Conservation (phyloP, 1,140 invertebrate species). For the Thaumetopoea pityocampa region DNA sequence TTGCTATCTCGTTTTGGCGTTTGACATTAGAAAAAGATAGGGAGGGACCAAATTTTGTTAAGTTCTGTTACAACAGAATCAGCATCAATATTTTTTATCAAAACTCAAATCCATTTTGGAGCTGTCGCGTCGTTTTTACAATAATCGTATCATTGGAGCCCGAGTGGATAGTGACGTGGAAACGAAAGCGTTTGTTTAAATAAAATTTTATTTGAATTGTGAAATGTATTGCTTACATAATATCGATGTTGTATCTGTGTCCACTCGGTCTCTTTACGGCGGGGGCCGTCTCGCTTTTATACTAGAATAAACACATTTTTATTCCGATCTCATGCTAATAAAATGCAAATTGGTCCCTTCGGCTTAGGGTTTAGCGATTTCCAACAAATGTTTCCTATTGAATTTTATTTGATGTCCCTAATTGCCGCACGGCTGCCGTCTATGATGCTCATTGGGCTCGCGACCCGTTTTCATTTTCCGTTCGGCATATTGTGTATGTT, state of each 20-base stretch:
- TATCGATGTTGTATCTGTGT: conserved; percentile 35
- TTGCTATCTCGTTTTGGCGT: too few species aligned
- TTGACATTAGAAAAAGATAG: too few species aligned
- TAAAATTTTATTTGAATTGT: conserved; percentile 25
- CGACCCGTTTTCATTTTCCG: conserved; percentile 19
- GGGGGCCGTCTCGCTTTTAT: conserved; percentile 43
- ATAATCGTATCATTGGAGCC: too few species aligned
- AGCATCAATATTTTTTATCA: too few species aligned
- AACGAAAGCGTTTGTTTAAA: conserved; percentile 10
- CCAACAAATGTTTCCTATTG: conserved; percentile 61
- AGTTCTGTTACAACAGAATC: too few species aligned
- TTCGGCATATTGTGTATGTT: conserved; percentile 14
- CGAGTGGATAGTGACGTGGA: too few species aligned
- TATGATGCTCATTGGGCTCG: conserved; percentile 23
- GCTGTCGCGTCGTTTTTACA: too few species aligned
- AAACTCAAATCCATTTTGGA: too few species aligned
- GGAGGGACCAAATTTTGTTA: too few species aligned
- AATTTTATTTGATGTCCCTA: conserved; percentile 58
- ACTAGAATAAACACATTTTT: conserved; percentile 66
- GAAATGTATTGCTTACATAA: conserved; percentile 25
- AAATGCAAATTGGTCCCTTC: conserved; percentile 60
- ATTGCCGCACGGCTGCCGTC: conserved; percentile 39
- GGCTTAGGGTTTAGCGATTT: conserved; percentile 55
- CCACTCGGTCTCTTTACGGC: conserved; percentile 48
- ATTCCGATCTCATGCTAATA: conserved; percentile 62